Evolutionary conservation across 1,140 invertebrate species (phyloP).

Genomic region (Drosophila carrolli): DNA sequence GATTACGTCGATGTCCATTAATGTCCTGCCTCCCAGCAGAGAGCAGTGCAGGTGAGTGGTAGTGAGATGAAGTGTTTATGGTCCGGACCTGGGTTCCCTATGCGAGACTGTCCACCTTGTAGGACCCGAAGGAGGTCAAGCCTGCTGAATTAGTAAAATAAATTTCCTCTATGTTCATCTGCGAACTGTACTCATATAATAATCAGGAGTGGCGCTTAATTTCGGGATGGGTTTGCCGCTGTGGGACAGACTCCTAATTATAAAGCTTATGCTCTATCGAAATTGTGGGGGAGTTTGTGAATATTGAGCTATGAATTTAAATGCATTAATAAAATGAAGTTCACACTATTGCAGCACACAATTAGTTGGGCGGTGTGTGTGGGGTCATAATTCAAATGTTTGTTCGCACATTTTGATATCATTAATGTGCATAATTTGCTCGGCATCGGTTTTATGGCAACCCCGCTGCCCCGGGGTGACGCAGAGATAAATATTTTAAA

Average conservation of each 20-base stretch:
- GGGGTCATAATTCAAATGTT: slow-evolving; percentile 71
- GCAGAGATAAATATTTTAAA: slow-evolving; percentile 48
- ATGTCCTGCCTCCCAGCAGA: slow-evolving; percentile 67
- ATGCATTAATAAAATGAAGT: slow-evolving; percentile 79
- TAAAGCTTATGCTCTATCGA: slow-evolving; percentile 69
- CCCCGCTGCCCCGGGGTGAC: slow-evolving; percentile 9
- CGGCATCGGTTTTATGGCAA: slow-evolving; percentile 28
- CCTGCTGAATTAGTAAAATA: slow-evolving; percentile 79
- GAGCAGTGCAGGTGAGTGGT: slow-evolving; percentile 22
- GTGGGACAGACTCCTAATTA: slow-evolving; percentile 71
- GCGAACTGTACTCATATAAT: slow-evolving; percentile 12
- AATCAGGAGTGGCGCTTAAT: neutral
- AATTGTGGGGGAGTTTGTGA: slow-evolving; percentile 26
- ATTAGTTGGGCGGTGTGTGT: slow-evolving; percentile 42
- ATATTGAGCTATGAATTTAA: slow-evolving; percentile 77
- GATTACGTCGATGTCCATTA: slow-evolving; percentile 81
- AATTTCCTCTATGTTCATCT: slow-evolving; percentile 50
- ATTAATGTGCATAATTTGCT: slow-evolving; percentile 74
- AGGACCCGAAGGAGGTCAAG: slow-evolving; percentile 59
- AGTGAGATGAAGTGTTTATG: slow-evolving; percentile 33
- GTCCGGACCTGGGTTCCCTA: neutral
- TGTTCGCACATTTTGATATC: slow-evolving; percentile 76
- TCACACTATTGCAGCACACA: slow-evolving; percentile 47
- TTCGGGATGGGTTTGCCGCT: slow-evolving; percentile 10
- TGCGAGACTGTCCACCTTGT: slow-evolving; percentile 11